phyloP scores from a whole-genome alignment of 2,797 vertebrate species.

The Lycodopsis pacificus region DNA sequence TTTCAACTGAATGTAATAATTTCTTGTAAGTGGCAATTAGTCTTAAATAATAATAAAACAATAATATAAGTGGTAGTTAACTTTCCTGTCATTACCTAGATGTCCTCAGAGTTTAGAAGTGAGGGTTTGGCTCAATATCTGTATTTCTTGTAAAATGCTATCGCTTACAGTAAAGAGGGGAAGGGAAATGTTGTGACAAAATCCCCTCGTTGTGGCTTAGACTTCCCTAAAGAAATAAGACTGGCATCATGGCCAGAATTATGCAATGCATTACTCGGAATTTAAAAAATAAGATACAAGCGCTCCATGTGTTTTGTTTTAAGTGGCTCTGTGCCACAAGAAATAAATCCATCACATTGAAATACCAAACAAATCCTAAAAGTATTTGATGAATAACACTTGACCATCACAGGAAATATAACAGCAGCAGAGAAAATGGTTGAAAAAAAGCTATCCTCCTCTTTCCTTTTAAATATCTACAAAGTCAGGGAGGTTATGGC shows the following conservation, averaged over 20 bases:
- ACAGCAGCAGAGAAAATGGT: conserved; percentile 14
- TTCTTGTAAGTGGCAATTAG: neutral
- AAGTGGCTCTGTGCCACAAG: conserved; percentile 13
- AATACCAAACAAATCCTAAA: conserved; percentile 71
- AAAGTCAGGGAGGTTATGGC: conserved; percentile 14
- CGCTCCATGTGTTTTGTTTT: neutral
- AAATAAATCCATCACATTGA: conserved; percentile 62
- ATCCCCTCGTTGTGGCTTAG: neutral
- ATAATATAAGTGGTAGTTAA: neutral
- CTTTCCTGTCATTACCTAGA: neutral
- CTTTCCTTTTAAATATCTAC: conserved; percentile 18
- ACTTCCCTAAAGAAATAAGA: conserved; percentile 40
- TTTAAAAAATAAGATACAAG: neutral
- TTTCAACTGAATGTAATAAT: neutral
- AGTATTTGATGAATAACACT: conserved; percentile 51
- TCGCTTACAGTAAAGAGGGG: conserved; percentile 38
- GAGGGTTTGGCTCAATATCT: neutral
- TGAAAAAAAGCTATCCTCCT: neutral
- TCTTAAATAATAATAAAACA: neutral
- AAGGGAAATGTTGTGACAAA: conserved; percentile 40
- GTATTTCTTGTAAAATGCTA: conserved; percentile 24
- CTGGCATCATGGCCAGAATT: neutral
- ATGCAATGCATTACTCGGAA: conserved; percentile 36
- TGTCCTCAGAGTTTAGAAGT: neutral
- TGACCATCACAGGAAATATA: conserved; percentile 49